Percentiles rank a stretch among this genome's conserved stretches.
Evolutionary conservation across 2,888 invertebrate species (phyloP).

Genomic region (Melinaea menophilus): DNA sequence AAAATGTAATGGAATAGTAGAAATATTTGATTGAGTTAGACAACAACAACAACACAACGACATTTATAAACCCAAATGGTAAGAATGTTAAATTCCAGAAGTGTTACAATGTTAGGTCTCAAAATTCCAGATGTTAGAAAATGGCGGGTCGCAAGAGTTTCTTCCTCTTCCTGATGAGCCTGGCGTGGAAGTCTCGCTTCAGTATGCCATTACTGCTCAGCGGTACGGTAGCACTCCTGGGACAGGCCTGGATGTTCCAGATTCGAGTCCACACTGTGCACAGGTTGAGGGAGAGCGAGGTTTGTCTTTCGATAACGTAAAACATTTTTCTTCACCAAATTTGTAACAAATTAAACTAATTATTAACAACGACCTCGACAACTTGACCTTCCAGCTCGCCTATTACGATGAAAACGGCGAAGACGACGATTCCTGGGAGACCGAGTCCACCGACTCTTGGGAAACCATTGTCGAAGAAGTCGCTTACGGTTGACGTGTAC

Average conservation of each 20-base stretch:
- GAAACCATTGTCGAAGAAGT: constrained; percentile 73
- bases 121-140: constrained; percentile 9
- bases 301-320: constrained; percentile 22
- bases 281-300: constrained; percentile 62
- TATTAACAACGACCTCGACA: too few species aligned
- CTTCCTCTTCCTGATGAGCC: constrained; percentile 73
- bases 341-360: too few species aligned
- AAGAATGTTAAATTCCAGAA: too few species aligned
- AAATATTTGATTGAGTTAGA: too few species aligned
- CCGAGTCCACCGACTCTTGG: constrained; percentile 68
- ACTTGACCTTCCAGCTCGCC: constrained; percentile 45
- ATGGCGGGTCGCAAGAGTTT: constrained; percentile 64
- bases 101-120: too few species aligned
- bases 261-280: constrained; percentile 67
- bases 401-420: constrained; percentile 55
- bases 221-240: constrained; percentile 66
- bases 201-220: constrained; percentile 71
- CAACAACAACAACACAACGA: too few species aligned
- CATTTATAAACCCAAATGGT: too few species aligned
- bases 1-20: too few species aligned
- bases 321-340: too few species aligned
- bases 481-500: constrained; percentile 55
- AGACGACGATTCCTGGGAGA: constrained; percentile 62
- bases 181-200: constrained; percentile 73
- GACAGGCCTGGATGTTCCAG: constrained; percentile 74